Evolutionary conservation across 1,140 invertebrate genomes (phyloP), one percentile per base, ranked within the genome.

Genomic region (Drosophila lacertosa): DNA sequence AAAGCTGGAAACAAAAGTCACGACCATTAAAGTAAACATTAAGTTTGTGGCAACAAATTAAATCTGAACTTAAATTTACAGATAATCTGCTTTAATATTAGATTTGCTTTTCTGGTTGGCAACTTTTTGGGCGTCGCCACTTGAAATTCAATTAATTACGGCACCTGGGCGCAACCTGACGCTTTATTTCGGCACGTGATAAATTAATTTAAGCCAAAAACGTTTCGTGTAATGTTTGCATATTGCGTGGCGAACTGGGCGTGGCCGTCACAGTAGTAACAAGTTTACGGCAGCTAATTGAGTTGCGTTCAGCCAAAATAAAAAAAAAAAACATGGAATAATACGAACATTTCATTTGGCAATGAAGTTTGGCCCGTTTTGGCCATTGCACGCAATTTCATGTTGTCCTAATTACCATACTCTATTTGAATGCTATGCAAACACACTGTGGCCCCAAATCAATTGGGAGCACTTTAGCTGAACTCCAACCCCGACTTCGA

Each of bases 111-210:
- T 47, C n/a, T 16, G 51, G 20, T 50, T 37, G 16, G 2, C 29
- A 69, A 64, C 54, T 71, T 71, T 79, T 64, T 59, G 66, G 40
- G 42, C 40, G 69, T 44, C 54, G 40, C 13, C 54, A 44, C 60
- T 65, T 37, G 18, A 62, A 86, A 86, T 86, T 86, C 74, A 86
- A 86, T 86, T 86, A 86, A 86, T 86, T 86, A 86, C 58, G 47
- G 40, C 32, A 65, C 45, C 54, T 62, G 39, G 57, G 48, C 51
- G 57, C 37, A 40, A 48, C 39, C 48, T 59, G 55, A 74, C 68
- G 70, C 65, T 83, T 86, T 80, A 86, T 86, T 86, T 81, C 54
- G 81, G 77, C 81, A 86, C 81, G 81, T 86, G 81, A 84, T 84
- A 84, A 84, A 84, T 84, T 86, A 51, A 84, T 84, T 84, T 81